phyloP scores from a whole-genome alignment of 2,113 vertebrate species.

The Mellivora capensis region DNA sequence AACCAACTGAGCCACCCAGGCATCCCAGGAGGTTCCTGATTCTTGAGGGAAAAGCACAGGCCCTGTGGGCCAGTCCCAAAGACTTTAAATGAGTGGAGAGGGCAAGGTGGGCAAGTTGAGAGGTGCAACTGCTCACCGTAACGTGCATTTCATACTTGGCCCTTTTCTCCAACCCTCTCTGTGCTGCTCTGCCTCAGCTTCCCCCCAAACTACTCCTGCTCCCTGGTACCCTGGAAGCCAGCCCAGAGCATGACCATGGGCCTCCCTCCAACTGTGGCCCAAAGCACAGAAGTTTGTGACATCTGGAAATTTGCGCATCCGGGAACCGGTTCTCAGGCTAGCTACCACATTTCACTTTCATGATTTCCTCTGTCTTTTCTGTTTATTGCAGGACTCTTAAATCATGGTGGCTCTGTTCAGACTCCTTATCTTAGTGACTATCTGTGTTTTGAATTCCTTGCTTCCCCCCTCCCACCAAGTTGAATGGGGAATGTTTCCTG shows the following conservation, averaged over 20 bases:
- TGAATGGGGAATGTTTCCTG: constrained; percentile 46
- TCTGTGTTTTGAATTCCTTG: constrained; percentile 42
- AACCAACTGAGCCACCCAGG: too few species aligned
- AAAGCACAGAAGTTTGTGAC: neutral
- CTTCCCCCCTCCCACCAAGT: neutral
- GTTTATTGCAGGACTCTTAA: neutral
- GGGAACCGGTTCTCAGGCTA: neutral
- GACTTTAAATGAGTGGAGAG: neutral
- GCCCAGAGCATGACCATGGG: neutral
- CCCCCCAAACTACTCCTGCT: neutral
- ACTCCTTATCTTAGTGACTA: constrained; percentile 14
- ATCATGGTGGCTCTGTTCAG: neutral
- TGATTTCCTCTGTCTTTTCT: neutral
- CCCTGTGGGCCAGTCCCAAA: neutral
- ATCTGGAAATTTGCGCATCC: neutral
- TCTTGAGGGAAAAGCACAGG: neutral
- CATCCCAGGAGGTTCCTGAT: neutral
- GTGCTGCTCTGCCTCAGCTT: neutral
- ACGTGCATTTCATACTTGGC: neutral
- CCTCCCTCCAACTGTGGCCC: neutral
- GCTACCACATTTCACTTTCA: neutral
- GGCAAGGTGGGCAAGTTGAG: neutral
- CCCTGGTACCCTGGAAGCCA: neutral
- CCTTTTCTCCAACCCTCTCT: neutral
- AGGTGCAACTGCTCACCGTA: neutral